These are phyloP conservation scores for Gasterosteus aculeatus DNA, from an alignment of 2,113 vertebrate genomes.

Conservation along the genomic window DNA sequence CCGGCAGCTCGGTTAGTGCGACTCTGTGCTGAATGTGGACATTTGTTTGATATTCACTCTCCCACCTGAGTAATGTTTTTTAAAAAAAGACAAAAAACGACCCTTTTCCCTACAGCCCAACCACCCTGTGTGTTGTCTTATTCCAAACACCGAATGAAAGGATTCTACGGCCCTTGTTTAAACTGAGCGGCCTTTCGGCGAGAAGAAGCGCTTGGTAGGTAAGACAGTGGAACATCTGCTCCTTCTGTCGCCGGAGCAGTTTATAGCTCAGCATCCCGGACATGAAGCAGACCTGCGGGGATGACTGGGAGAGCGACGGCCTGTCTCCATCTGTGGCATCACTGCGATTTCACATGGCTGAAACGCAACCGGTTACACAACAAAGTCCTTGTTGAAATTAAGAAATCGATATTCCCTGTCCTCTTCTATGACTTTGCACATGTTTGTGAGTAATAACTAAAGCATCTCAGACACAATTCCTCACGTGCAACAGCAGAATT, in stretches of 20 bases:
- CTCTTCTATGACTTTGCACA: background rate
- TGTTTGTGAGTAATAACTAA: background rate
- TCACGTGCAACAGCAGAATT: background rate
- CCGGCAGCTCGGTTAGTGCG: conserved; percentile 12
- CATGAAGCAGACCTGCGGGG: conserved; percentile 30
- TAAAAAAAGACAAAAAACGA: conserved; percentile 17
- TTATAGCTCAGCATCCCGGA: conserved; percentile 46
- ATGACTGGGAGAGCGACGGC: conserved; percentile 33
- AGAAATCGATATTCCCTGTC: background rate
- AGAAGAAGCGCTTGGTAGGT: conserved; percentile 30
- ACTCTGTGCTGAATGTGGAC: conserved; percentile 54
- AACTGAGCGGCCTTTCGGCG: conserved; percentile 5
- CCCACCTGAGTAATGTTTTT: conserved; percentile 9
- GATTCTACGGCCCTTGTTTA: background rate
- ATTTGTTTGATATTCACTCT: conserved; percentile 38
- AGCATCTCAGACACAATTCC: background rate
- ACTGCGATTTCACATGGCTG: background rate
- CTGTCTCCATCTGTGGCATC: background rate
- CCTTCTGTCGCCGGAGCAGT: conserved; percentile 47
- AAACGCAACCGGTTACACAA: background rate
- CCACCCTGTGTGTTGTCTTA: background rate
- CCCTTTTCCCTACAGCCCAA: background rate
- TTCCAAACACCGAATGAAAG: conserved; percentile 10
- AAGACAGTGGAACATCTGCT: conserved; percentile 55
- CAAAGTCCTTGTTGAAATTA: background rate